These are phyloP conservation scores for Epinephelus moara DNA, from an alignment of 2,113 vertebrate genomes.

Conservation along the genomic window DNA sequence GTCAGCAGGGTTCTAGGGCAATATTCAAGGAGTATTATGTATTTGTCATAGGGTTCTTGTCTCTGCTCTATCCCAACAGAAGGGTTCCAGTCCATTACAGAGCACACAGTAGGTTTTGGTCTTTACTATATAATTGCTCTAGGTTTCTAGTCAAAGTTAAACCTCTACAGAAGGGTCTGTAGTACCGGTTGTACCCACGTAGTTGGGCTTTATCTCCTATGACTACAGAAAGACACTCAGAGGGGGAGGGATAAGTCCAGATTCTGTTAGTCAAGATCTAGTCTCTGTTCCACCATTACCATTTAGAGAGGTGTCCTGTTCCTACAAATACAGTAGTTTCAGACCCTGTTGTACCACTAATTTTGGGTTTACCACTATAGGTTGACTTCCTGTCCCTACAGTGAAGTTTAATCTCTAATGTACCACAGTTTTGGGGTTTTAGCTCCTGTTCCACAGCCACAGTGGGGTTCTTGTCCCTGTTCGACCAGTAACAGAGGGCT, in stretches of 20 bases:
- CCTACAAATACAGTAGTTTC: background rate
- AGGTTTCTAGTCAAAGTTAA: background rate
- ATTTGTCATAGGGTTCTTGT: background rate
- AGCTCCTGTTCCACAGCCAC: background rate
- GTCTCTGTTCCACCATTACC: slow-evolving; percentile 14
- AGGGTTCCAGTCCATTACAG: background rate
- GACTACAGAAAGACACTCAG: slow-evolving; percentile 10
- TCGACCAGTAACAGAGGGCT: slow-evolving; percentile 7
- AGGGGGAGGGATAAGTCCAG: background rate
- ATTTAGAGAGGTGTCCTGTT: background rate
- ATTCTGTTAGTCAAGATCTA: background rate
- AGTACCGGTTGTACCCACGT: background rate
- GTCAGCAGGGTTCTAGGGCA: background rate
- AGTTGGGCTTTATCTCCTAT: background rate
- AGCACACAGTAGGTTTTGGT: background rate
- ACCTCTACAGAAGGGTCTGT: slow-evolving; percentile 2
- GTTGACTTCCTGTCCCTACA: background rate
- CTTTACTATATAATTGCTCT: background rate
- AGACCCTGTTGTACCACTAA: slow-evolving; percentile 24
- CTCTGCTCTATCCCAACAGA: background rate
- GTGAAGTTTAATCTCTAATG: background rate
- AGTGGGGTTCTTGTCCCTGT: slow-evolving; percentile 21
- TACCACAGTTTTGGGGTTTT: background rate
- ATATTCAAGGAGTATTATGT: background rate
- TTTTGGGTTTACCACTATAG: slow-evolving; percentile 17